Percentiles rank a stretch among this genome's conserved stretches.
These are phyloP conservation scores for Pristionchus fissidentatus DNA, from an alignment of 2,888 invertebrate genomes.

Conservation along the genomic window DNA sequence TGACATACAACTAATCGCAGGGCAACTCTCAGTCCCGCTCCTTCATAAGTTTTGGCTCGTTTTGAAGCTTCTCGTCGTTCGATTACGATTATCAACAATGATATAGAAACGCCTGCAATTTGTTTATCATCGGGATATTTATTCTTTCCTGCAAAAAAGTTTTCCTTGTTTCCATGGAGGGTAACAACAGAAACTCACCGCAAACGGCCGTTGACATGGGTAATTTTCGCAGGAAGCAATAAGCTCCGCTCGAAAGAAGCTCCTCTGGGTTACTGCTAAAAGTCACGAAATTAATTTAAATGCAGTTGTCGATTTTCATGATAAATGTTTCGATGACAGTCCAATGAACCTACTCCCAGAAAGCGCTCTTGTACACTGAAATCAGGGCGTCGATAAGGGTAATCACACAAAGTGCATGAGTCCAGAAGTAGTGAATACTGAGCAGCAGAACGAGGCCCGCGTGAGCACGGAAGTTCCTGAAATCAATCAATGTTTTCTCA, in stretches of 20 bases:
- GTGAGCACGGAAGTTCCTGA: background rate
- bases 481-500: background rate
- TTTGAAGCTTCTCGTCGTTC: conserved; percentile 10
- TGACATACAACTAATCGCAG: background rate
- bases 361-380: background rate
- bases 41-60: background rate
- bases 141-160: too few species aligned
- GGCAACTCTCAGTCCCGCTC: background rate
- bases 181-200: background rate
- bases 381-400: background rate
- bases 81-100: background rate
- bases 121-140: too few species aligned
- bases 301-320: too few species aligned
- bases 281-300: too few species aligned
- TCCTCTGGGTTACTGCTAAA: conserved; percentile 2
- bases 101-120: background rate
- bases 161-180: too few species aligned
- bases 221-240: background rate
- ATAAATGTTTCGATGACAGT: background rate
- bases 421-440: conserved; percentile 1
- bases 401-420: background rate
- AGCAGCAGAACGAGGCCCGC: background rate
- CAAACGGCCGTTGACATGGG: background rate
- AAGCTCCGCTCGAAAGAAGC: background rate
- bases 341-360: background rate